phyloP scores from a whole-genome alignment of 2,113 vertebrate genomes.

The Hippocampus comes region DNA sequence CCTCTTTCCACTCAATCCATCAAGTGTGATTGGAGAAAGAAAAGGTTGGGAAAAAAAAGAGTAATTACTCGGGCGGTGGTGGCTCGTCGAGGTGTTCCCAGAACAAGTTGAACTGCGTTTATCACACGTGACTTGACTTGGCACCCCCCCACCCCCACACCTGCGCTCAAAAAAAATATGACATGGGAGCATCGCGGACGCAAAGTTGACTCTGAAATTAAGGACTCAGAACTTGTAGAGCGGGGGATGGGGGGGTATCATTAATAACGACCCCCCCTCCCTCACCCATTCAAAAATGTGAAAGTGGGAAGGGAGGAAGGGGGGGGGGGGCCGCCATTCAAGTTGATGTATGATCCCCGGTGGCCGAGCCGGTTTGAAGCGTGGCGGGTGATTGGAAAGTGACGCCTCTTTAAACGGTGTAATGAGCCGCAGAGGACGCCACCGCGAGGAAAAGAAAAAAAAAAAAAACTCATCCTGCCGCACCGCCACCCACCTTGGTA shows the following conservation, averaged over 20 bases:
- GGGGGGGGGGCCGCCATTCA: slow-evolving; percentile 36
- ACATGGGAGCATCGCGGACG: slow-evolving; percentile 36
- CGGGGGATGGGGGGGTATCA: not conserved
- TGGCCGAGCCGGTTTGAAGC: slow-evolving; percentile 62
- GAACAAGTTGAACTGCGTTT: slow-evolving; percentile 69
- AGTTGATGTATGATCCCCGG: slow-evolving; percentile 68
- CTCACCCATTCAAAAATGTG: not conserved
- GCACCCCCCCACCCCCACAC: not conserved
- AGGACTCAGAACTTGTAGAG: not conserved
- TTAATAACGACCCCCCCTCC: not conserved
- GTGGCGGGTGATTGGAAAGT: slow-evolving; percentile 65
- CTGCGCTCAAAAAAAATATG: slow-evolving; percentile 33
- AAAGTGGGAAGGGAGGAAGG: slow-evolving; percentile 10
- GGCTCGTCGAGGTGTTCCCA: slow-evolving; percentile 59
- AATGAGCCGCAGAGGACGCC: slow-evolving; percentile 67
- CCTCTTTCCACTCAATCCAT: slow-evolving; percentile 74
- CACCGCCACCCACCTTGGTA: not conserved
- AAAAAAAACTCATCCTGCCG: not conserved
- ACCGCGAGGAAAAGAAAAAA: not conserved
- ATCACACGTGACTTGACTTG: slow-evolving; percentile 38
- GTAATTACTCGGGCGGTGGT: slow-evolving; percentile 69
- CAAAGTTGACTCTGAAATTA: not conserved
- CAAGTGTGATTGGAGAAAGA: slow-evolving; percentile 75
- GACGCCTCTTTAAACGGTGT: slow-evolving; percentile 73
- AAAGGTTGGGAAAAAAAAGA: slow-evolving; percentile 72